Conservation (phyloP, 2,113 vertebrate genomes). For the Ondatra zibethicus region DNA sequence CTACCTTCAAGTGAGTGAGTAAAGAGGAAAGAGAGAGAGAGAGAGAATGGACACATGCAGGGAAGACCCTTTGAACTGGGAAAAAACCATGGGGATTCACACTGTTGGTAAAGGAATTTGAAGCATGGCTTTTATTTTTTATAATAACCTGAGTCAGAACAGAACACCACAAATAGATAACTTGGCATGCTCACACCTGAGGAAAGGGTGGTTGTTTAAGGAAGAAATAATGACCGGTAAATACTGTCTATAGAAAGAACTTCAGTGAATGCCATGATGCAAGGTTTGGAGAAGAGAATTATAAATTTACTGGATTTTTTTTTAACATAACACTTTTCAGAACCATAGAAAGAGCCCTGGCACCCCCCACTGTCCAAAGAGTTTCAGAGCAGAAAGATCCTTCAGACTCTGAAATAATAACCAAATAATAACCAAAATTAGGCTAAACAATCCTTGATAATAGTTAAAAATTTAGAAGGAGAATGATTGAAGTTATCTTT, state of each 20-base stretch:
- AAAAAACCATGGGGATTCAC: conserved; percentile 3
- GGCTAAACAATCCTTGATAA: background rate
- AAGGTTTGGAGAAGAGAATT: background rate
- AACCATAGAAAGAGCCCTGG: background rate
- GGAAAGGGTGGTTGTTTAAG: background rate
- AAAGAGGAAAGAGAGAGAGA: background rate
- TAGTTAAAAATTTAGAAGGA: background rate
- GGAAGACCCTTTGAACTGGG: background rate
- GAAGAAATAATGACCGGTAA: background rate
- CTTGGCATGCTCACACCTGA: background rate
- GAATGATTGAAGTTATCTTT: background rate
- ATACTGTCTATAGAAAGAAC: background rate
- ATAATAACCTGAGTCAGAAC: conserved; percentile 29
- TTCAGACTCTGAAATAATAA: conserved; percentile 41
- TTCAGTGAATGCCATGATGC: background rate
- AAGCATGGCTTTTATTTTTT: background rate
- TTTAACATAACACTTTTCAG: conserved; percentile 27
- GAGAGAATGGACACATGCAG: too few species aligned
- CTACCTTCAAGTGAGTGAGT: background rate
- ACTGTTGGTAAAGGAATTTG: background rate
- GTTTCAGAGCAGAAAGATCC: background rate
- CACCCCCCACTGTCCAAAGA: rapidly evolving
- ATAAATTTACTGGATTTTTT: background rate
- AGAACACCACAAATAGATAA: conserved; percentile 44
- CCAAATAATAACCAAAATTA: background rate